Evolutionary conservation across 2,888 invertebrate species (phyloP), one percentile per base, ranked within the genome.

Genomic region (Octonoba sinensis): DNA sequence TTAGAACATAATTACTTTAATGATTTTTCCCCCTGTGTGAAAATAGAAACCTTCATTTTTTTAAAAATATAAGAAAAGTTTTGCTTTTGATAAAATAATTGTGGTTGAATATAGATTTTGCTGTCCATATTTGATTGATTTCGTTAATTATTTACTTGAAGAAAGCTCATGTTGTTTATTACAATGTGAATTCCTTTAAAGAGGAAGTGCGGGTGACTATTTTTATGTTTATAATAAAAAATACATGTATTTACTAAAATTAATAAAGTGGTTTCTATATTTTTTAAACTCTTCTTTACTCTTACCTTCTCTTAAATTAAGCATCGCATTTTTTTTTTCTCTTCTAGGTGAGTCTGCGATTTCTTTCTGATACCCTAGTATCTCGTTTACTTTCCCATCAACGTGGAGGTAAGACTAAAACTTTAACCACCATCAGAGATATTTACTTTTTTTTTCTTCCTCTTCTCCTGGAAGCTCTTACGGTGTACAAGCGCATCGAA

Each of bases 391-490:
- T 77, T 69, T 77, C 67, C 60, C 60, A 67, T 75, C 75, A 60
- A 47, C 59, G 51, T 54, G 62, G 76, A 77, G 69, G 76, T 77
- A 77, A 77, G 76, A 64, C 76, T 77, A 64, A 70, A 77, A 77
- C 76, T 64, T 70, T 77, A 77, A 77, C 76, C 76, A 69, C 69
- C 76, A 77, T 77, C 76, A 70, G 70, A 36, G 36, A 77, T 77
- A 70, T 70, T 77, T 77, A 77, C 70, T 77, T 36, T 36, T 70
- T 71, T 66, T 66, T 57, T 24, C 72, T 64, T 74, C 49, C 66
- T 64, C 57, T 66, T 36, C 36, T 44, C 24, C 46, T 59, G 27
- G 22, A 24, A 22, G 46, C 36, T 51, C 22, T 24, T 24, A 49
- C 54, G 54, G 64, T 64, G 51, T 73, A 65, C 44, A 57, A 71